Evolutionary conservation across 2,888 invertebrate genomes (phyloP), one percentile per base, ranked within the genome.

Genomic region (Craniophora ligustri): DNA sequence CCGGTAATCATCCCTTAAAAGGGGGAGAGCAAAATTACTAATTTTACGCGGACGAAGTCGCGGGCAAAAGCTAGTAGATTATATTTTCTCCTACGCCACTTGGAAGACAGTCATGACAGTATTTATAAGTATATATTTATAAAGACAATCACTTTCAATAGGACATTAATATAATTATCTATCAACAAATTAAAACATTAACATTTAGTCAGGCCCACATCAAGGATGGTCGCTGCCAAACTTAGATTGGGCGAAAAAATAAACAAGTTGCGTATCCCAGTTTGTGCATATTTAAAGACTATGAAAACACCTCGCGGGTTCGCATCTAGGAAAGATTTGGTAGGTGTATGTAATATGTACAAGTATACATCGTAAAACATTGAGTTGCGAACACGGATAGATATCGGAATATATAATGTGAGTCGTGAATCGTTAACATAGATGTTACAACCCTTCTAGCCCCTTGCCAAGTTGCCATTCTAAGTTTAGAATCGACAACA

Each of bases 241-340:
- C 57, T 57, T 57, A 48, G 35, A 57, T 41, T 57, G 57, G 26
- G 36, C 6, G 23, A 23, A 14, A 48, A 31, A n/a, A 56, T 19
- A 15, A 13, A 5, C 13, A 21, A 8, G n/a, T 11, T 11, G 23
- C 34, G 16, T 8, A 30, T 8, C 14, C 13, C 36, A 10, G 14
- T 39, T 56, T 57, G 26, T 57, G 26, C 26, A 49, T 53, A 53
- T 45, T 45, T 61, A 36, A 36, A 6, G 14, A 45, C 23, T 19
- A 31, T 21, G 26, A 10, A n/a, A 42, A 59, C 19, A 32, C 45
- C 10, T 10, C 11, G 13, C 16, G 11, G 16, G 14, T 3, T 14
- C 10, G 36, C 36, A 14, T 15, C 13, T 38, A 50, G 14, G 21
- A 48, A 57, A 28, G 21, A 14, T 23, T 26, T 39, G 11, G 10